phyloP scores from a whole-genome alignment of 1,140 invertebrate species.

The Zaprionus ornatus region DNA sequence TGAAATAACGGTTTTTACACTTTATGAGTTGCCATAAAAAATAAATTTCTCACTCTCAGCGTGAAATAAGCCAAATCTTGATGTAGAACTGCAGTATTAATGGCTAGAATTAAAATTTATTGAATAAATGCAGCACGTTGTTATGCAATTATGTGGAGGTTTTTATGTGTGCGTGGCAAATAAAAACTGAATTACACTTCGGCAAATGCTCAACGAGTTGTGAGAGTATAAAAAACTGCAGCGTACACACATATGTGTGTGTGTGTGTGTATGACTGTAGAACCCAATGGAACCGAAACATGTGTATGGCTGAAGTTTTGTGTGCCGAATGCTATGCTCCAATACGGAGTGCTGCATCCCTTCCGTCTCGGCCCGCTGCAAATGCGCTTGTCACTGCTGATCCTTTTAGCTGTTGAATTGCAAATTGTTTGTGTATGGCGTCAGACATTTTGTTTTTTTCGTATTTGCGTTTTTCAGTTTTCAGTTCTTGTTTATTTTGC shows the following conservation, averaged over 20 bases:
- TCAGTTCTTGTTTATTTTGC: constrained; percentile 11
- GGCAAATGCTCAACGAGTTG: background rate
- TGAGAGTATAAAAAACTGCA: constrained; percentile 31
- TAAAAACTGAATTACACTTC: background rate
- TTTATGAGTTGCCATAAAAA: background rate
- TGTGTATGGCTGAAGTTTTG: constrained; percentile 34
- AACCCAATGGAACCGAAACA: constrained; percentile 22
- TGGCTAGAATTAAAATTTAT: constrained; percentile 3
- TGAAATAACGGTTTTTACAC: background rate
- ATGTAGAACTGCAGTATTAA: background rate
- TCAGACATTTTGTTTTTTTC: constrained; percentile 64
- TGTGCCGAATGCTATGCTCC: constrained; percentile 2
- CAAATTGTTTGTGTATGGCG: constrained; percentile 79
- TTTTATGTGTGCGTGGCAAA: background rate
- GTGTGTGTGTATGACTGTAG: background rate
- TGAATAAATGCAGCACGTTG: constrained; percentile 1
- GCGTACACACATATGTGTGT: constrained; percentile 9
- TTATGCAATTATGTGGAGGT: background rate
- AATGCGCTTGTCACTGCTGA: constrained; percentile 79
- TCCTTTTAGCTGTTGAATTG: constrained; percentile 81
- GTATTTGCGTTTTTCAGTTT: background rate
- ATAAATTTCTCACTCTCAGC: background rate
- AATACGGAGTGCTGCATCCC: background rate
- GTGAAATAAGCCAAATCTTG: background rate
- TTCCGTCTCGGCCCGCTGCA: constrained; percentile 6